Evolutionary conservation across 64 coral and sea anemone genomes (phyloP).

Genomic region (Acropora tenuis): DNA sequence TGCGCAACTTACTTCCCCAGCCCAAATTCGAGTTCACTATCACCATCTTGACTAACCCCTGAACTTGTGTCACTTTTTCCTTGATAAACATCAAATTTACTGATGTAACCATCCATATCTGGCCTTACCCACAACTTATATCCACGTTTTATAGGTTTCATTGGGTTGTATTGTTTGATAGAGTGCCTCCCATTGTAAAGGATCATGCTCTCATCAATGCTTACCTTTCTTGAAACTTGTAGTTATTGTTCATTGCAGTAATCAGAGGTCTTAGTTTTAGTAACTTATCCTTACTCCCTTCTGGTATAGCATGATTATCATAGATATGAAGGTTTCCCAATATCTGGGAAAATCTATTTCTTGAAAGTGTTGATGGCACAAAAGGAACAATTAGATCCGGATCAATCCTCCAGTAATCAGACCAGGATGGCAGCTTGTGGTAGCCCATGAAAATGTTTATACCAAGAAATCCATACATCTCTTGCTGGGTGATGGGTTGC

Average conservation of each 20-base stretch:
- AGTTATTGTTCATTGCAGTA: slow-evolving; percentile 58
- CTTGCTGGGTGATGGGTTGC: slow-evolving; percentile 24
- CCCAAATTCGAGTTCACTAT: background rate
- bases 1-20: slow-evolving; percentile 9
- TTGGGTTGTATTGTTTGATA: no score
- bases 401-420: slow-evolving; percentile 66
- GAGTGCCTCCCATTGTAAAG: no score
- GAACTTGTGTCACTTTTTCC: slow-evolving; percentile 10
- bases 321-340: background rate
- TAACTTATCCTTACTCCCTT: slow-evolving; percentile 41
- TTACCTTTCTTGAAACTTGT: slow-evolving; percentile 42
- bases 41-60: background rate
- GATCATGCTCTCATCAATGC: no score
- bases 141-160: no score
- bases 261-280: slow-evolving; percentile 56
- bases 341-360: slow-evolving; percentile 50
- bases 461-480: slow-evolving; percentile 58
- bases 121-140: no score
- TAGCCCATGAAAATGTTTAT: slow-evolving; percentile 62
- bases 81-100: background rate
- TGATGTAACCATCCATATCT: no score
- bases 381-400: slow-evolving; percentile 61
- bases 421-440: slow-evolving; percentile 68
- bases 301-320: background rate
- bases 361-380: slow-evolving; percentile 25